Conservation (phyloP, 2,797 vertebrate species). For the Pelochelys cantorii region DNA sequence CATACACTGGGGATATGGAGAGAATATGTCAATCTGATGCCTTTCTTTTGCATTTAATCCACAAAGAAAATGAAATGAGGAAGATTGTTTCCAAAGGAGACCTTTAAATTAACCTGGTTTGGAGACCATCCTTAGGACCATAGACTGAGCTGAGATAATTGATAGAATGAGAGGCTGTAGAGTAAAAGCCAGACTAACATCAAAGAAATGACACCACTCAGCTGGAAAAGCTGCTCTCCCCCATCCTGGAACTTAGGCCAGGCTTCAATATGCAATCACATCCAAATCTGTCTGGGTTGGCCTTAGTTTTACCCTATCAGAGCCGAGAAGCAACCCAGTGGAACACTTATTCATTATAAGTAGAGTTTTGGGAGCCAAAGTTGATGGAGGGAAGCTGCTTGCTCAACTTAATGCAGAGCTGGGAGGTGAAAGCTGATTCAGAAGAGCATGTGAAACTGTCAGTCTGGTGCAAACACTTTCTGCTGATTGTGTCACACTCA, state of each 20-base stretch:
- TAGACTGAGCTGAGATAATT: neutral
- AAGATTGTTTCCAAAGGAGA: neutral
- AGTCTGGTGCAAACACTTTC: constrained; percentile 6
- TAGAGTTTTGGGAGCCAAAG: constrained; percentile 10
- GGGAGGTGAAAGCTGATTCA: constrained; percentile 2
- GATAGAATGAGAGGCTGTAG: constrained; percentile 33
- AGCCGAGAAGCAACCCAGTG: neutral
- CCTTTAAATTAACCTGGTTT: constrained; percentile 13
- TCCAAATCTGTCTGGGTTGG: neutral
- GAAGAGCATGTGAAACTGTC: constrained; percentile 40
- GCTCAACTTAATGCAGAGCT: neutral
- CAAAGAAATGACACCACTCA: constrained; percentile 1
- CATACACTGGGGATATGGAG: neutral
- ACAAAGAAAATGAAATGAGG: neutral
- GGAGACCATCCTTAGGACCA: neutral
- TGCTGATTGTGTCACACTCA: constrained; percentile 69
- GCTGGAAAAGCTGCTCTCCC: constrained; percentile 13
- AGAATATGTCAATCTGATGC: neutral
- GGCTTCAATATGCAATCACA: rapidly evolving
- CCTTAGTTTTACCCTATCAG: neutral
- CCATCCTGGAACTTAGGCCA: neutral
- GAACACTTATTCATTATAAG: neutral
- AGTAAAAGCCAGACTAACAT: neutral
- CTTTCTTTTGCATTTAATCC: neutral
- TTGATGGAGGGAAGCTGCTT: neutral